These are phyloP conservation scores for Tetraneura akinire DNA, from an alignment of 1,140 invertebrate species.

Conservation along the genomic window DNA sequence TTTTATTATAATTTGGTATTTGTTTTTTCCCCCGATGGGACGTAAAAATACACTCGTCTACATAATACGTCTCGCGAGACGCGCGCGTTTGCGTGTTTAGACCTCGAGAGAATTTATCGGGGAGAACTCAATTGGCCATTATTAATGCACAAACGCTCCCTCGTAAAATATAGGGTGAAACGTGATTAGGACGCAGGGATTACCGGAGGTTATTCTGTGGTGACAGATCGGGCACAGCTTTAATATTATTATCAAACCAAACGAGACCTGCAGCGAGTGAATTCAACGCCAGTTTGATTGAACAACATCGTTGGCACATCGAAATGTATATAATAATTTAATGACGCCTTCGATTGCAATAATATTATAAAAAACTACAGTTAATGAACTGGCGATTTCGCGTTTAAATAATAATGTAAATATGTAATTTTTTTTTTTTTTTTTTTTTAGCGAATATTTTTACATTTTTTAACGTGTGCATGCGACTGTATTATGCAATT, in stretches of 20 bases:
- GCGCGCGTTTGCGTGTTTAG: background rate
- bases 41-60: conserved; percentile 20
- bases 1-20: background rate
- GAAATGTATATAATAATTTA: too few relatives aligned
- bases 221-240: conserved; percentile 8
- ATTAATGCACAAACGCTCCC: background rate
- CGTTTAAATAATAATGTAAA: too few relatives aligned
- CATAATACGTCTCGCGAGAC: conserved; percentile 11
- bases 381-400: too few relatives aligned
- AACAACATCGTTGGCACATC: too few relatives aligned
- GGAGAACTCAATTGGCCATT: conserved; percentile 36
- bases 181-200: background rate
- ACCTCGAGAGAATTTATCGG: background rate
- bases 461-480: too few relatives aligned
- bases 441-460: too few relatives aligned
- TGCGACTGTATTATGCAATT: too few relatives aligned
- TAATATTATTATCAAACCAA: conserved; percentile 17
- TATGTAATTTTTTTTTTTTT: too few relatives aligned
- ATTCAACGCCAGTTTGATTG: background rate
- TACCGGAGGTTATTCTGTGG: background rate
- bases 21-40: background rate
- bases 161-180: background rate
- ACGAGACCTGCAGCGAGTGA: background rate
- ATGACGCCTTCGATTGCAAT: too few relatives aligned
- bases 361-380: too few relatives aligned